These are phyloP conservation scores for Lysiphlebus fabarum DNA, from an alignment of 1,140 invertebrate genomes.

Conservation along the genomic window DNA sequence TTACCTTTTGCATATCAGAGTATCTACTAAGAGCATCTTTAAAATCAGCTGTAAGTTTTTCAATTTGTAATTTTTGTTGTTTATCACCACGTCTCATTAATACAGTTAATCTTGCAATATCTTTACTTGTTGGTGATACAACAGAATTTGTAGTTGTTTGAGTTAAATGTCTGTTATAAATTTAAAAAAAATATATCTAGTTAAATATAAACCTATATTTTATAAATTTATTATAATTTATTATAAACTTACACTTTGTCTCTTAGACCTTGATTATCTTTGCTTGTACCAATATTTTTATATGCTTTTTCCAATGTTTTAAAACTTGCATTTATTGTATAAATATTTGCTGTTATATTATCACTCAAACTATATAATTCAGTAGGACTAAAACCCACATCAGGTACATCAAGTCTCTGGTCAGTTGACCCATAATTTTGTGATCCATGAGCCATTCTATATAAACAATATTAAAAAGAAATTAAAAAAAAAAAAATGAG, in stretches of 20 bases:
- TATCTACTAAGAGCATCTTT: constrained; percentile 76
- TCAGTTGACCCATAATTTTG: constrained; percentile 53
- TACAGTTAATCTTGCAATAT: constrained; percentile 68
- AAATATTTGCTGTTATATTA: constrained; percentile 76
- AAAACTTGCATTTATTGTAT: constrained; percentile 69
- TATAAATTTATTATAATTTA: constrained; percentile 11
- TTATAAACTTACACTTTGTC: constrained; percentile 62
- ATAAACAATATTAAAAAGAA: constrained; percentile 8
- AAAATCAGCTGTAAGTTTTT: constrained; percentile 77
- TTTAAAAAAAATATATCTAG: constrained; percentile 35
- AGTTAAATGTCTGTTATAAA: constrained; percentile 66
- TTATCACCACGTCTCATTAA: constrained; percentile 68
- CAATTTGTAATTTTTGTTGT: constrained; percentile 76
- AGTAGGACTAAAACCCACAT: constrained; percentile 68
- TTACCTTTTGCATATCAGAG: constrained; percentile 73
- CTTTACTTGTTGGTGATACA: constrained; percentile 68
- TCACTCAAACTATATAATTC: constrained; percentile 73
- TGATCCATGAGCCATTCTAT: constrained; percentile 51
- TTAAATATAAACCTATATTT: too few species aligned
- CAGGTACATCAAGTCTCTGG: constrained; percentile 57
- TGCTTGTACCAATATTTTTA: constrained; percentile 72
- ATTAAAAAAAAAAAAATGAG: neutral
- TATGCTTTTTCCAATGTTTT: constrained; percentile 69
- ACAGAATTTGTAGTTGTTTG: constrained; percentile 74
- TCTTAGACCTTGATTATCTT: constrained; percentile 66